Percentiles rank a stretch among this genome's conserved stretches.
phyloP scores from a whole-genome alignment of 2,113 vertebrate species.

The Myiozetetes cayanensis region DNA sequence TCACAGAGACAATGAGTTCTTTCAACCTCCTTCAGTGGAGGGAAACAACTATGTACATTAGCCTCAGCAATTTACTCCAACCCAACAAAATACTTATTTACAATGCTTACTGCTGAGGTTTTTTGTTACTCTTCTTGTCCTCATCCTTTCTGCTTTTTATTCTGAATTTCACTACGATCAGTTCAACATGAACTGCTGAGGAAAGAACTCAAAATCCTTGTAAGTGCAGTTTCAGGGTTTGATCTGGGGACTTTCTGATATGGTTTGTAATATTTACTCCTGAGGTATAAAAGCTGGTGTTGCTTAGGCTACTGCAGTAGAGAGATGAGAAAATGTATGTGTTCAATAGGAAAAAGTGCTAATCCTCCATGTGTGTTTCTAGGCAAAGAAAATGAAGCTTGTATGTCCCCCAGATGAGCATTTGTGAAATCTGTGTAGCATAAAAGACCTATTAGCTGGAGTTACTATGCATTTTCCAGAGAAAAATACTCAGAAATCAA shows the following conservation, averaged over 20 bases:
- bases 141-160: background rate
- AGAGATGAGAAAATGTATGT: background rate
- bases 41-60: background rate
- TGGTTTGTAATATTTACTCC: background rate
- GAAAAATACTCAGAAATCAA: background rate
- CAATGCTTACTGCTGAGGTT: background rate
- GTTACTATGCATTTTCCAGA: background rate
- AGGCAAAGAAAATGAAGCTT: background rate
- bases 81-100: background rate
- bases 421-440: background rate
- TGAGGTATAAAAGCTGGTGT: background rate
- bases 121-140: background rate
- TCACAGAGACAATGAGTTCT: background rate
- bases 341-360: background rate
- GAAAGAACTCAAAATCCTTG: background rate
- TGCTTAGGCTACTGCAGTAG: background rate
- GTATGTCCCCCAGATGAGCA: background rate
- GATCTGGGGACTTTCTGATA: background rate
- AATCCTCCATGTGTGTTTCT: background rate
- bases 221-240: background rate
- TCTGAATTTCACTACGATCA: background rate
- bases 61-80: background rate
- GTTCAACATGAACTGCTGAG: background rate
- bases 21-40: background rate
- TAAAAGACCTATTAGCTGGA: background rate